phyloP scores from a whole-genome alignment of 2,113 vertebrate genomes.

The Piprites chloris region DNA sequence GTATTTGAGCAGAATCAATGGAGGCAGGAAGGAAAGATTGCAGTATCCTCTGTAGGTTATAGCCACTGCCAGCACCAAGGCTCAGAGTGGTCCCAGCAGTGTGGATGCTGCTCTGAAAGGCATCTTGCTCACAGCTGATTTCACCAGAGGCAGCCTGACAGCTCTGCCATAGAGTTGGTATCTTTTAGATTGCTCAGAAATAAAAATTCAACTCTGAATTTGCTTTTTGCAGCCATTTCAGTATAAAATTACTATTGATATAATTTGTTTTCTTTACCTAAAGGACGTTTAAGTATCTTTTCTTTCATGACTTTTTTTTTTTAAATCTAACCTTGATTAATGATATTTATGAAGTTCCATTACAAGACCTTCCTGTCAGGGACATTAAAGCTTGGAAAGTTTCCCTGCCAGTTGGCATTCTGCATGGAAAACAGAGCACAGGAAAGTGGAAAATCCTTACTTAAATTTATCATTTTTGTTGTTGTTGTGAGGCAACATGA shows the following conservation, averaged over 20 bases:
- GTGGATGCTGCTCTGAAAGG: not conserved
- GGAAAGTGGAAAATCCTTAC: conserved; percentile 60
- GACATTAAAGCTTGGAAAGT: conserved; percentile 62
- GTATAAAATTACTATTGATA: not conserved
- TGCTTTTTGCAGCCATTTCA: not conserved
- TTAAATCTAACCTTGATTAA: conserved; percentile 11
- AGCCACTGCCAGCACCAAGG: not conserved
- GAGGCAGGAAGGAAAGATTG: not conserved
- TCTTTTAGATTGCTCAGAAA: not conserved
- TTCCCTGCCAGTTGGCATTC: conserved; percentile 65
- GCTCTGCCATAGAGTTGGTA: not conserved
- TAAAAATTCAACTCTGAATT: not conserved
- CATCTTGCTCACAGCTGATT: not conserved
- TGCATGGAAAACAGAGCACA: conserved; percentile 60
- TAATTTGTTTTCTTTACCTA: not conserved
- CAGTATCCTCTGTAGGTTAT: not conserved
- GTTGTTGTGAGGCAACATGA: not conserved
- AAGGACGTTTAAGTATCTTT: not conserved
- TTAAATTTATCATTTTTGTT: not conserved
- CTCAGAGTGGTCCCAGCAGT: not conserved
- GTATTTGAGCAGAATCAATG: not conserved
- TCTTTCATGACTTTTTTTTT: not conserved
- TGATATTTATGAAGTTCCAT: conserved; percentile 39
- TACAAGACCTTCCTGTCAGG: conserved; percentile 61
- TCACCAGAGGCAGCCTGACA: not conserved